Base-by-base conservation (phyloP, 2,113 vertebrate species). In the Amphilophus citrinellus region DNA sequence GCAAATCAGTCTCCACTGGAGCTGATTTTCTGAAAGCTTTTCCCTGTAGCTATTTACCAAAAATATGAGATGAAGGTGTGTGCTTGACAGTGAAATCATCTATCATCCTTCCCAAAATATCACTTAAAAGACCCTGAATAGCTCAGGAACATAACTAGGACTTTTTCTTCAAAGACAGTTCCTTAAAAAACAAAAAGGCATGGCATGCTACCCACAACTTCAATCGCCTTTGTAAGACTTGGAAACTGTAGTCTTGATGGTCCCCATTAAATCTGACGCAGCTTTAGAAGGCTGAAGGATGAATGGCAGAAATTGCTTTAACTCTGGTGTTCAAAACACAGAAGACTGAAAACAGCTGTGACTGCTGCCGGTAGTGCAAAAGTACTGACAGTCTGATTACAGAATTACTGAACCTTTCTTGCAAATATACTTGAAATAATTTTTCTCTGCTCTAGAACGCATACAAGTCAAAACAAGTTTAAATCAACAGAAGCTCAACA, bases 91-190 rank as follows among this genome's bases (percentile, higher is more conserved):
- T 56, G 53, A 73, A 73, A 56, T 53, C 17, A 56, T 32, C 68
- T 53, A 32, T 30, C 17, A 53, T 73, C 47, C 68, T 56, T 73
- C 47, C 68, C 68, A 73, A 73, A 73, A 53, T 73, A 73, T 32
- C 44, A 73, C 66, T 73, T 53, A 73, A 73, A 73, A 73, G 44
- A 73, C 17, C 2, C 66, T 73, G 24, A 73, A 73, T 73, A 53
- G 32, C 44, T 73, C 50, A 73, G 27, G 6, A 53, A 53, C 66
- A 73, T 17, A 53, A 1, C 47, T 50, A 17, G 47, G 47, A 47
- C 47, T 10, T 50, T 14, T 47, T 14, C 44, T 14, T 47, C 44
- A 47, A 44, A 44, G 11, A 37, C 37, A 50, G 5, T 15, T 50
- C 2, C 47, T 6, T 17, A 6, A 50, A 50, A 17, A 50, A 50